Base-by-base conservation (phyloP, 2,797 vertebrate genomes). In the Molothrus aeneus region DNA sequence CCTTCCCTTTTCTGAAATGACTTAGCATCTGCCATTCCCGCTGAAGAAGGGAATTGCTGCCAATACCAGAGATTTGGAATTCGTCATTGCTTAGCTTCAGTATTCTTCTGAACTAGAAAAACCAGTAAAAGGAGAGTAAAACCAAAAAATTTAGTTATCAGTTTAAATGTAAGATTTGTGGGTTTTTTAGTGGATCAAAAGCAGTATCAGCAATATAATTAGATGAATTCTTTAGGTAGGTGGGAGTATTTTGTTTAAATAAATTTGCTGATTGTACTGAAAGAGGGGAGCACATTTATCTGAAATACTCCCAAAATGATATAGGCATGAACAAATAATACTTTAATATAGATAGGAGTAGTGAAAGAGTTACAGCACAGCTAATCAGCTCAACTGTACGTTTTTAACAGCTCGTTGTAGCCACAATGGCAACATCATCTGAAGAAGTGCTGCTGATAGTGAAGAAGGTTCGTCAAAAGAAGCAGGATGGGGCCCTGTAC, bases 401-500 rank as follows among this genome's bases (percentile, higher is more conserved):
- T 88, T 94, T 96, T 88, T 36, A 12, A 65, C 64, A 97, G 96
- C 82, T 95, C 32, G 22, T 88, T 73, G 28, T n/a, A 96, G 84
- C 89, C 97, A 96, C 93, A 93, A 99, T 99, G 99, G 98, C 99
- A 91, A 99, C 99, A 11, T 98, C 99, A 59, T 99, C 99, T 71
- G 99, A 99, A 97, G 99, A 99, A 98, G 99, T 99, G 96, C 97
- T 99, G 96, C 96, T 99, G 97, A 99, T 99, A 85, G 98, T 99
- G 69, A 99, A 99, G 97, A 99, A 98, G 94, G 99, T 99, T 36
- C 99, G 99, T 40, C 99, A 99, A 95, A 99, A 98, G 98, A 99
- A 99, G 96, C 99, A 99, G 96, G 99, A 99, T 86, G 99, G 99
- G 48, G 99, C 99, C 10, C 98, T 99, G 4, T 99, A 99, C 97